Conservation (phyloP, 2,888 invertebrate genomes). For the Cephonodes hylas region DNA sequence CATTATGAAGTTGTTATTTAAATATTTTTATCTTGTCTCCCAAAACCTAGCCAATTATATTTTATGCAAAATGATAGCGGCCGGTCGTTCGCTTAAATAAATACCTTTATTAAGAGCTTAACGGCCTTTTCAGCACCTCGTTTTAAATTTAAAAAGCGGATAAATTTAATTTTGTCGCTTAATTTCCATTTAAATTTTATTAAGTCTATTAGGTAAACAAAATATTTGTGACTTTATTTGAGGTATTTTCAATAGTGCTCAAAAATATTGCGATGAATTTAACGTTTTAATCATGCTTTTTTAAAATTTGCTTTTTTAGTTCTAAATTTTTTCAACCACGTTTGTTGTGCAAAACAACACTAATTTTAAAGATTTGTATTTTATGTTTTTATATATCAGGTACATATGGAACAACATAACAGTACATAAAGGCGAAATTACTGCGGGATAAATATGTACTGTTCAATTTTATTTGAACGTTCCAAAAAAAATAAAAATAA, state of each 20-base stretch:
- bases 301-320: neutral
- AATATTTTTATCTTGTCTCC: neutral
- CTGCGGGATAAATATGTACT: too few species aligned
- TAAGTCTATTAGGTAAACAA: constrained; percentile 8
- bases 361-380: too few species aligned
- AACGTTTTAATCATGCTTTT: neutral
- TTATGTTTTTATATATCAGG: too few species aligned
- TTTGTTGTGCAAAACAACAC: too few species aligned
- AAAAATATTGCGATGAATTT: neutral
- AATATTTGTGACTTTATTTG: neutral
- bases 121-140: constrained; percentile 28
- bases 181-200: neutral
- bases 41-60: constrained; percentile 12
- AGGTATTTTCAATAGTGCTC: neutral
- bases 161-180: constrained; percentile 26
- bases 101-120: constrained; percentile 32
- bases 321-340: too few species aligned
- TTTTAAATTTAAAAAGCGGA: constrained; percentile 30
- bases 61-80: constrained; percentile 27
- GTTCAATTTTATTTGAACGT: too few species aligned
- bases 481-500: too few species aligned
- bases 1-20: neutral
- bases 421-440: too few species aligned
- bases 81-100: constrained; percentile 20
- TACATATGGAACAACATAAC: too few species aligned